Conservation (phyloP, 2,797 vertebrate genomes). For the Tolypeutes matacus region DNA sequence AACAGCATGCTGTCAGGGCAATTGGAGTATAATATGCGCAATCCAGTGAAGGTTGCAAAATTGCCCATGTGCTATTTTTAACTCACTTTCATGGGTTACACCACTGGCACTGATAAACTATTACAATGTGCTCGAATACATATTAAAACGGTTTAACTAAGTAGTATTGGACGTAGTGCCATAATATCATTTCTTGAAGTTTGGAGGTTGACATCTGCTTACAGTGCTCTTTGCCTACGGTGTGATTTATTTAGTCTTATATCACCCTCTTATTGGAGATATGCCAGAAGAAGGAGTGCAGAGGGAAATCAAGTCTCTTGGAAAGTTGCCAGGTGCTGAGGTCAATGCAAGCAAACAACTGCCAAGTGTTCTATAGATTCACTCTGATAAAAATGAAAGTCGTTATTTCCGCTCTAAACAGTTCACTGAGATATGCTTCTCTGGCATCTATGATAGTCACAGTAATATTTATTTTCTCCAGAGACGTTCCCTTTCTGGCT, state of each 20-base stretch:
- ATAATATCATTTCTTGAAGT: not conserved
- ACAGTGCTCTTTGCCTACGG: not conserved
- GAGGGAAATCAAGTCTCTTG: not conserved
- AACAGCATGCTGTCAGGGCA: conserved; percentile 26
- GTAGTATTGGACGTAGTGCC: conserved; percentile 21
- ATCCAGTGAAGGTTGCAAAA: conserved; percentile 55
- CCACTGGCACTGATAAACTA: conserved; percentile 11
- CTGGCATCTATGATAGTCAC: not conserved
- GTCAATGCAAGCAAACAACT: not conserved
- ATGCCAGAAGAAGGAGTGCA: not conserved
- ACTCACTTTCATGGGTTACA: conserved; percentile 28
- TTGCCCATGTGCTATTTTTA: conserved; percentile 75
- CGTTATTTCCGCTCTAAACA: not conserved
- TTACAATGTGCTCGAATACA: conserved; percentile 38
- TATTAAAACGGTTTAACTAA: conserved; percentile 67
- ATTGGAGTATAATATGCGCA: conserved; percentile 32
- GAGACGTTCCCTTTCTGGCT: not conserved
- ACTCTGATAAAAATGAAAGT: conserved; percentile 17
- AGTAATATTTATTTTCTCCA: conserved; percentile 43
- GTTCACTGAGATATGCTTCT: not conserved
- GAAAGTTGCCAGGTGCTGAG: not conserved
- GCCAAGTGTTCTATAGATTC: not conserved
- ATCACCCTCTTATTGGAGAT: not conserved
- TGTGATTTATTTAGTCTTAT: not conserved
- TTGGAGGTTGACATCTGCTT: conserved; percentile 17